Evolutionary conservation across 2,888 invertebrate genomes (phyloP).

Genomic region (Drepanosiphum platanoidis): DNA sequence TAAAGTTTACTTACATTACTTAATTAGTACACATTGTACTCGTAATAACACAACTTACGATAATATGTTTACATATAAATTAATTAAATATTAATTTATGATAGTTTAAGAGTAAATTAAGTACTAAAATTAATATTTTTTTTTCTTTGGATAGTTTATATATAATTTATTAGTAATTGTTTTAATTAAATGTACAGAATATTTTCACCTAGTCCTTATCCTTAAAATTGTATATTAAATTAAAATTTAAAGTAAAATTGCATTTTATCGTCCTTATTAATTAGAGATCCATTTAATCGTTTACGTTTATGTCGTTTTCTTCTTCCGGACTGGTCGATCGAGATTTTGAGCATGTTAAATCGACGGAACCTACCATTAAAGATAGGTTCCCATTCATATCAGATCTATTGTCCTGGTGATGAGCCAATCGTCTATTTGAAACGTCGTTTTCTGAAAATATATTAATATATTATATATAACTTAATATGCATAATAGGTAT

Average conservation of each 20-base stretch:
- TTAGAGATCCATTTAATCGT: slow-evolving; percentile 30
- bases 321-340: slow-evolving; percentile 42
- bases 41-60: background rate
- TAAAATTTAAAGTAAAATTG: slow-evolving; percentile 16
- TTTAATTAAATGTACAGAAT: slow-evolving; percentile 16
- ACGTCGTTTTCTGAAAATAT: slow-evolving; percentile 38
- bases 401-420: slow-evolving; percentile 28
- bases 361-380: slow-evolving; percentile 46
- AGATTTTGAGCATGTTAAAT: slow-evolving; percentile 56
- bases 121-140: slow-evolving; percentile 4
- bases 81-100: background rate
- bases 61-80: background rate
- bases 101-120: background rate
- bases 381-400: slow-evolving; percentile 57
- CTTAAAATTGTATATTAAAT: background rate
- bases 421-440: slow-evolving; percentile 32
- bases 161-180: background rate
- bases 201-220: background rate
- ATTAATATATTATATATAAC: slow-evolving; percentile 10
- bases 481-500: too few species aligned
- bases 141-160: background rate
- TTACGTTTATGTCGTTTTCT: slow-evolving; percentile 57
- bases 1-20: background rate
- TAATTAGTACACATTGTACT: background rate
- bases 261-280: background rate